Conservation (phyloP, 1,140 invertebrate species). For the Acromyrmex charruanus region DNA sequence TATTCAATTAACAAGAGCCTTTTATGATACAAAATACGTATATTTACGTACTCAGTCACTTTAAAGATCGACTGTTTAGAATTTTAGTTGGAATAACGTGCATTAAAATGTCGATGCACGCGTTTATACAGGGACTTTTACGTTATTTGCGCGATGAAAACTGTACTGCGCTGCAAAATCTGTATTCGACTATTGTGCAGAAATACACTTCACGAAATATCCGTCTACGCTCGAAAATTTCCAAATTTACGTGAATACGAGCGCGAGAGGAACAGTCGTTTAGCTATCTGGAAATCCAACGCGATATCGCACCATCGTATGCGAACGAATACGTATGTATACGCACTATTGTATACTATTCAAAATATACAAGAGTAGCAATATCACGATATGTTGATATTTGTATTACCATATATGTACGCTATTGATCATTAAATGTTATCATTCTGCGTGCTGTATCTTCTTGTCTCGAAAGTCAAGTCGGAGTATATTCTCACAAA, state of each 20-base stretch:
- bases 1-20: background rate
- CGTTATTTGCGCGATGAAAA: slow-evolving; percentile 11
- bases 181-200: slow-evolving; percentile 11
- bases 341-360: slow-evolving; percentile 34
- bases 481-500: background rate
- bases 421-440: slow-evolving; percentile 42
- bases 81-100: background rate
- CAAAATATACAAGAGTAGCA: slow-evolving; percentile 6
- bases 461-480: background rate
- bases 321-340: background rate
- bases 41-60: background rate
- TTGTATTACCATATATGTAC: slow-evolving; percentile 5
- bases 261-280: background rate
- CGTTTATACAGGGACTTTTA: slow-evolving; percentile 19
- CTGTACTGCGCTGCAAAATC: background rate
- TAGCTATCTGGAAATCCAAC: background rate
- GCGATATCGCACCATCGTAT: background rate
- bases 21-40: background rate
- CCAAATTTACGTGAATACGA: slow-evolving; percentile 40
- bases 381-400: slow-evolving; percentile 33
- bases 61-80: slow-evolving; percentile 15
- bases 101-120: background rate
- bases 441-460: background rate
- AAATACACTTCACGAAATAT: slow-evolving; percentile 21
- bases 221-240: slow-evolving; percentile 21